Evolutionary conservation across 2,888 invertebrate genomes (phyloP).

Genomic region (Adela reaumurella): DNA sequence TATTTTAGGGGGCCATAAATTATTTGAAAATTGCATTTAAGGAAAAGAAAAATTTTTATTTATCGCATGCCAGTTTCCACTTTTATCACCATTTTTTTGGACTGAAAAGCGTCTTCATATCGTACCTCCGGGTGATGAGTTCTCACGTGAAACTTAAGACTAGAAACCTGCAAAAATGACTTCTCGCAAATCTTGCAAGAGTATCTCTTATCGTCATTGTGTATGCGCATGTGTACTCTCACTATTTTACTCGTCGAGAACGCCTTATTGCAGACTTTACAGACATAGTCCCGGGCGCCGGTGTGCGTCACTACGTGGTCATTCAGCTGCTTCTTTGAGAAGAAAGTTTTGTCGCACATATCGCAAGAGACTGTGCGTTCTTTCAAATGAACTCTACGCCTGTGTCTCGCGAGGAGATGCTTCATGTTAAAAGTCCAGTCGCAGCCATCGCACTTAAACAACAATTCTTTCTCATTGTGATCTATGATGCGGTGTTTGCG

Average conservation of each 20-base stretch:
- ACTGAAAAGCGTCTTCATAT: no score
- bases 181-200: conserved; percentile 29
- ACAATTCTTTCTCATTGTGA: conserved; percentile 16
- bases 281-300: conserved; percentile 23
- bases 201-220: conserved; percentile 32
- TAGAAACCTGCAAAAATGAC: conserved; percentile 24
- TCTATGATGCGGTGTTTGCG: not conserved
- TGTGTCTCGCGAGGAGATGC: not conserved
- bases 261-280: conserved; percentile 30
- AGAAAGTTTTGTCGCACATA: not conserved
- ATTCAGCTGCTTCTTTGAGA: not conserved
- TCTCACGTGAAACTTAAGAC: conserved; percentile 3
- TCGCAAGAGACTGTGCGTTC: not conserved
- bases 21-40: no score
- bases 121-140: no score
- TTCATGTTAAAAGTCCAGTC: conserved; percentile 16
- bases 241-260: conserved; percentile 35
- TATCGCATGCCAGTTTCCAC: no score
- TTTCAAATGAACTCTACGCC: not conserved
- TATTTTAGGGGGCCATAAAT: no score
- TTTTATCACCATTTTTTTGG: no score
- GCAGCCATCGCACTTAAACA: conserved; percentile 29
- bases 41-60: no score
- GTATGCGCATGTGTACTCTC: conserved; percentile 33
- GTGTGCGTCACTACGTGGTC: conserved; percentile 19